A percentile compares a stretch with the other conserved stretches of the same genome.
These are phyloP conservation scores for Micrasema longulum DNA, from an alignment of 1,140 invertebrate genomes.

Conservation along the genomic window DNA sequence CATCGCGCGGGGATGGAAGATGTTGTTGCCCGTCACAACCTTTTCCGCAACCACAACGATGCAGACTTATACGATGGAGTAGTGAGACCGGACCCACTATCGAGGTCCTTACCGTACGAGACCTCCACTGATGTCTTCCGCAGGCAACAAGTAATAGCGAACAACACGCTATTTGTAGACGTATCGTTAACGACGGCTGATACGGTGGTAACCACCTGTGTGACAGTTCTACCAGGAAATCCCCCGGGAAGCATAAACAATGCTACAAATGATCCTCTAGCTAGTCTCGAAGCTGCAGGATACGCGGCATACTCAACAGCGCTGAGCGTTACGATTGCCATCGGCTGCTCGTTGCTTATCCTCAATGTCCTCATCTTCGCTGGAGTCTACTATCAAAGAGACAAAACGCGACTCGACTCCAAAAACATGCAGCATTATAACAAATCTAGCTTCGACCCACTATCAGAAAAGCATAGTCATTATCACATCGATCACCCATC, in stretches of 20 bases:
- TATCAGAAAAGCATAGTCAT: slow-evolving; percentile 74
- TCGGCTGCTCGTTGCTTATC: slow-evolving; percentile 90
- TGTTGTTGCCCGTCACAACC: slow-evolving; percentile 84
- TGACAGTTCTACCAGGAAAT: slow-evolving; percentile 62
- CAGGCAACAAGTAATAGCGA: slow-evolving; percentile 56
- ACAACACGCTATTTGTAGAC: slow-evolving; percentile 62
- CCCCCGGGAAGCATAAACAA: slow-evolving; percentile 61
- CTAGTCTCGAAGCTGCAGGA: slow-evolving; percentile 82
- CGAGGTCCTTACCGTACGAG: slow-evolving; percentile 59
- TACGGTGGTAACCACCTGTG: slow-evolving; percentile 64
- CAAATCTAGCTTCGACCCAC: slow-evolving; percentile 79
- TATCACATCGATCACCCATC: slow-evolving; percentile 76
- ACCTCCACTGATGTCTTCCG: slow-evolving; percentile 54
- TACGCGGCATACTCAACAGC: slow-evolving; percentile 90
- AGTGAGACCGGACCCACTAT: slow-evolving; percentile 82
- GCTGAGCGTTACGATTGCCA: slow-evolving; percentile 92
- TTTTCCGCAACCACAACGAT: slow-evolving; percentile 85
- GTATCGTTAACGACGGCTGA: slow-evolving; percentile 64
- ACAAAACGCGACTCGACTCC: slow-evolving; percentile 80
- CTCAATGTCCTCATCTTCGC: slow-evolving; percentile 94
- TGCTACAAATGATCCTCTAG: slow-evolving; percentile 78
- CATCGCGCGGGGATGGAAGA: slow-evolving; percentile 91
- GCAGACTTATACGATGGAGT: slow-evolving; percentile 85
- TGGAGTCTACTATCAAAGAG: slow-evolving; percentile 92
- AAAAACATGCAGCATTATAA: slow-evolving; percentile 67